Percentiles rank a stretch among this genome's conserved stretches.
Conservation (phyloP, 2,888 invertebrate genomes). For the Andrena bicolor region DNA sequence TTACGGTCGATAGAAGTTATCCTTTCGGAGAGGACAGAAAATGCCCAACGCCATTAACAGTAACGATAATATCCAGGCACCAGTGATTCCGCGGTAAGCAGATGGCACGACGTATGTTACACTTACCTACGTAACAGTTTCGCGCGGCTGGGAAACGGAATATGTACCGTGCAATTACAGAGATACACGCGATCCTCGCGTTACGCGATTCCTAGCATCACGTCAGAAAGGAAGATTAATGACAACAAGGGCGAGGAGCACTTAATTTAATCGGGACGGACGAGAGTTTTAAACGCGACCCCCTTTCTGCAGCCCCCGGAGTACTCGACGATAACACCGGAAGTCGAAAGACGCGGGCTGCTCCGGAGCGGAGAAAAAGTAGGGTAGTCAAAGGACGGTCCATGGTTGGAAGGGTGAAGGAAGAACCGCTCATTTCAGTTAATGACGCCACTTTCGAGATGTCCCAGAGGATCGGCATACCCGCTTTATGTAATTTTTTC, state of each 20-base stretch:
- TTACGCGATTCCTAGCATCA: constrained; percentile 24
- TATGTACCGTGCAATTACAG: background rate
- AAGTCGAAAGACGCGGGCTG: constrained; percentile 54
- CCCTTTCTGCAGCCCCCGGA: constrained; percentile 23
- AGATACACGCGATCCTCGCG: constrained; percentile 10
- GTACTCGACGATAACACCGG: constrained; percentile 49
- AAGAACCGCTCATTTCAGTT: constrained; percentile 72
- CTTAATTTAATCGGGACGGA: constrained; percentile 38
- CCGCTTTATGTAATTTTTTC: constrained; percentile 77
- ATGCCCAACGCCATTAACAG: background rate
- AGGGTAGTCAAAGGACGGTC: constrained; percentile 44
- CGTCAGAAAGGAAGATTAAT: constrained; percentile 41
- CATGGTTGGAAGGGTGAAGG: constrained; percentile 52
- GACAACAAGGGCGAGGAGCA: constrained; percentile 5
- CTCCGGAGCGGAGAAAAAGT: constrained; percentile 30
- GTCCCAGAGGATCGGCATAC: constrained; percentile 53
- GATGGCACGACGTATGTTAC: constrained; percentile 11
- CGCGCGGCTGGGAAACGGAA: background rate
- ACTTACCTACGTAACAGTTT: background rate
- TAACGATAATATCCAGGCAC: background rate
- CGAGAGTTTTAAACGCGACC: constrained; percentile 46
- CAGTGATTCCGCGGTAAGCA: constrained; percentile 1
- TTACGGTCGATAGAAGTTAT: no score
- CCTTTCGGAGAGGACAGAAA: background rate
- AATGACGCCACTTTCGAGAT: constrained; percentile 69